Evolutionary conservation across 2,113 vertebrate genomes (phyloP).

Genomic region (Atractosteus spatula): DNA sequence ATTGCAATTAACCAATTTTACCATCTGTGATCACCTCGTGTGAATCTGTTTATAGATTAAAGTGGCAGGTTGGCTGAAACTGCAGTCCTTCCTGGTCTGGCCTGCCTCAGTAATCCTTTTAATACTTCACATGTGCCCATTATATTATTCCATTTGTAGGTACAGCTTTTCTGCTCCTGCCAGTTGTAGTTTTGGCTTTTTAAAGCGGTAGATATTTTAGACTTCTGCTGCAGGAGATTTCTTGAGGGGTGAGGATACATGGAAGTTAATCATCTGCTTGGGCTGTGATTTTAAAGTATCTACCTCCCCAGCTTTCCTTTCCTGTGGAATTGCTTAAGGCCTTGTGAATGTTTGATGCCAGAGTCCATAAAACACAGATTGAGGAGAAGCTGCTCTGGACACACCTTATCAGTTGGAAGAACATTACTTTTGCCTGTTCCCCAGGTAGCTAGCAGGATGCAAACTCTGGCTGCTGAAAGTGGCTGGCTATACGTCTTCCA

Average conservation of each 20-base stretch:
- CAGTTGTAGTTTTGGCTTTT: constrained; percentile 18
- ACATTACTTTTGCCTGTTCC: constrained; percentile 19
- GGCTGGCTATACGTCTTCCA: too few relatives aligned
- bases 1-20: too few relatives aligned
- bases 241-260: constrained; percentile 25
- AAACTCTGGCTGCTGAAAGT: constrained; percentile 5
- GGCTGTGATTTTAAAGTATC: constrained; percentile 25
- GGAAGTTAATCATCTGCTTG: constrained; percentile 39
- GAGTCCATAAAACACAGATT: constrained; percentile 12
- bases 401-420: background rate
- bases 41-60: too few relatives aligned
- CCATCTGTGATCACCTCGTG: too few relatives aligned
- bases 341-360: constrained; percentile 7
- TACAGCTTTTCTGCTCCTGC: too few relatives aligned
- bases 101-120: too few relatives aligned
- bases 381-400: background rate
- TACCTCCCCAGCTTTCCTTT: constrained; percentile 5
- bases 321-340: constrained; percentile 23
- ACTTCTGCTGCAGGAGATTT: constrained; percentile 36
- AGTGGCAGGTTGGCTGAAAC: too few relatives aligned
- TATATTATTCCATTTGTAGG: too few relatives aligned
- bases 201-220: constrained; percentile 37
- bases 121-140: too few relatives aligned
- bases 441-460: constrained; percentile 2
- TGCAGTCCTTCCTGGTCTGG: too few relatives aligned